These are phyloP conservation scores for Leptopilina clavipes DNA, from an alignment of 1,140 invertebrate species.

Conservation along the genomic window DNA sequence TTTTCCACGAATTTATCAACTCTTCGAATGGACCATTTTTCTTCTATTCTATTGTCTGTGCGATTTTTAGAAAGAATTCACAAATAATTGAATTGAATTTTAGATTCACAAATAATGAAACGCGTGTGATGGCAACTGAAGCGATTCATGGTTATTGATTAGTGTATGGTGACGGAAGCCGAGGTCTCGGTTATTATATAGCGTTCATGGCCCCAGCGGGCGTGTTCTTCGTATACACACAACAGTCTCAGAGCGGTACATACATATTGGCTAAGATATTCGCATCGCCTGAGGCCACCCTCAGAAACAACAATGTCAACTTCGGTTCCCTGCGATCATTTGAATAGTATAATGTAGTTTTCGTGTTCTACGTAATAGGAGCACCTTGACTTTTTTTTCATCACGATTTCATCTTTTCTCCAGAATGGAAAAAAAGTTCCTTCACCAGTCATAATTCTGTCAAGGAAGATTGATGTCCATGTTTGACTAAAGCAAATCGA, in stretches of 20 bases:
- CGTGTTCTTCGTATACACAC: conserved; percentile 60
- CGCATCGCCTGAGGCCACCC: conserved; percentile 64
- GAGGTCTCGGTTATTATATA: conserved; percentile 53
- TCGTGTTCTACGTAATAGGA: conserved; percentile 58
- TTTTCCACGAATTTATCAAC: too few species aligned
- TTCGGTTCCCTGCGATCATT: conserved; percentile 66
- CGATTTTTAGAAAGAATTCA: too few species aligned
- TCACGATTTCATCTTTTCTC: neutral
- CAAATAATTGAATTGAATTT: too few species aligned
- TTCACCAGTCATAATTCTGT: neutral
- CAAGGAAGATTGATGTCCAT: neutral
- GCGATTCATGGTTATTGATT: conserved; percentile 71
- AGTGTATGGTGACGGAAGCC: conserved; percentile 62
- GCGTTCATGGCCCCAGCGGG: conserved; percentile 64
- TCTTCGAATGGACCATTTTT: too few species aligned
- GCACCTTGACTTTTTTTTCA: neutral
- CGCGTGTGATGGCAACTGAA: conserved; percentile 64
- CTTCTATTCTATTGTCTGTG: too few species aligned
- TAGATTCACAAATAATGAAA: too few species aligned
- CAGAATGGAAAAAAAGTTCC: too few species aligned
- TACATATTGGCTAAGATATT: conserved; percentile 66
- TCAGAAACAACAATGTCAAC: conserved; percentile 74
- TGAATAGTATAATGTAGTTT: conserved; percentile 71
- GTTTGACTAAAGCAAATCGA: neutral
- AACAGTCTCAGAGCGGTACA: conserved; percentile 57